Percentiles rank a stretch among this genome's conserved stretches.
phyloP scores from a whole-genome alignment of 2,113 vertebrate genomes.

The Corythornis cristatus region DNA sequence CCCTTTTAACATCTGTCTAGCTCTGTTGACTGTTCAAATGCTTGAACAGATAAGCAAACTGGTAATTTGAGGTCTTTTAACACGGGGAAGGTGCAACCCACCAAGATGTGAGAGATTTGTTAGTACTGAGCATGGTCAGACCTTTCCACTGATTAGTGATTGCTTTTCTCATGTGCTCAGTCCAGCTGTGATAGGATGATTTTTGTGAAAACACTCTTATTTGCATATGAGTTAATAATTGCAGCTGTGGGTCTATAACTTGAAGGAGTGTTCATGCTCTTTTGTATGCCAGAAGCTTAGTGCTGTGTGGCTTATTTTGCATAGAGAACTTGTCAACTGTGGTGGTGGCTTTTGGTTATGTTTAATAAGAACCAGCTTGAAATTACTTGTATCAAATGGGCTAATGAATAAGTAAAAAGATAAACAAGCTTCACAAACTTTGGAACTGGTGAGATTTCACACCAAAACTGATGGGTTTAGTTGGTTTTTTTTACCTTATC shows the following conservation, averaged over 20 bases:
- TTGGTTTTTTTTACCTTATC: background rate
- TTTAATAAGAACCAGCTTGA: background rate
- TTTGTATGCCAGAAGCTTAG: background rate
- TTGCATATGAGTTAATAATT: background rate
- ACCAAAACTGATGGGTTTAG: background rate
- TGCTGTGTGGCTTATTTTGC: background rate
- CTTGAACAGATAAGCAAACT: background rate
- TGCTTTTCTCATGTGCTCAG: background rate
- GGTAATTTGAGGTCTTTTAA: background rate
- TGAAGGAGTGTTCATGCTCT: background rate
- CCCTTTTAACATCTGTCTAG: background rate
- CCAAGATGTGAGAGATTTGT: background rate
- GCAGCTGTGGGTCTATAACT: background rate
- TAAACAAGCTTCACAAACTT: background rate
- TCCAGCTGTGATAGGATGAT: background rate
- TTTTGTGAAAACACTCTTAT: background rate
- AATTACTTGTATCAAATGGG: background rate
- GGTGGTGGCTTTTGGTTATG: background rate
- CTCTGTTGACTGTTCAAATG: background rate
- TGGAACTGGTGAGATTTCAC: background rate
- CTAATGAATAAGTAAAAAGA: background rate
- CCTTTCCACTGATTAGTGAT: background rate
- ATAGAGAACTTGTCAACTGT: background rate
- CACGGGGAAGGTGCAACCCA: background rate
- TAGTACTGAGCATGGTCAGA: background rate